Base-by-base conservation (phyloP, 2,888 invertebrate genomes). In the Blera fallax region DNA sequence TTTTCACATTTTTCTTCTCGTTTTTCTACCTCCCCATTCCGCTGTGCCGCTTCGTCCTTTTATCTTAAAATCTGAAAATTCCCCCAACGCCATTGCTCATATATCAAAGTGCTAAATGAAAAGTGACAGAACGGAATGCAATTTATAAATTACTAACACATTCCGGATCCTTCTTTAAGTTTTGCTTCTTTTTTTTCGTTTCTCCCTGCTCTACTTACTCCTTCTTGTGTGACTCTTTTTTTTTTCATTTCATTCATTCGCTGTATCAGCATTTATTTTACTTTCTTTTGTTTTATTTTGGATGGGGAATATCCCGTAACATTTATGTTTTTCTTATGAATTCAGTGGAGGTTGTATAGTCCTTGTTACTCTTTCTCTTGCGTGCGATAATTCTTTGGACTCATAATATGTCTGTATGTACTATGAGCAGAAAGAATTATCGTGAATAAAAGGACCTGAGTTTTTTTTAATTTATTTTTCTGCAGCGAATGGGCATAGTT, bases 41-140 rank as follows among this genome's bases (percentile, higher is more conserved):
- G 21, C n/a, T 43, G 18, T 8, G 21, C n/a, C 27, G 18, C 3
- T 48, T 48, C 29, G 34, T 40, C 29, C n/a, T 74, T 72, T 78
- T 82, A 58, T 82, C 64, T 72, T 70, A 65, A 70, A 83, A 83
- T 83, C 82, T 78, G 58, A 34, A 83, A 83, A 83, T 65, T 81
- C 70, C 74, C 67, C 87, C 62, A 73, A 73, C 60, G 77, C 87
- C 64, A 78, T 87, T 80, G 87, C 88, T 89, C 89, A 88, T 89
- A 90, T 89, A 89, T 89, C 90, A 89, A 89, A 88, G 88, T 87
- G 88, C 88, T 89, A 90, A 89, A 90, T 89, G 89, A 89, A 90
- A 89, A 89, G 89, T 90, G 89, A 89, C 89, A 90, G 90, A 89
- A 89, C 87, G 89, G 90, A 90, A 89, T 90, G 90, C 89, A 90